Evolutionary conservation across 37 sponge, comb jelly and placozoan genomes (phyloP).

Genomic region (Corticium candelabrum): DNA sequence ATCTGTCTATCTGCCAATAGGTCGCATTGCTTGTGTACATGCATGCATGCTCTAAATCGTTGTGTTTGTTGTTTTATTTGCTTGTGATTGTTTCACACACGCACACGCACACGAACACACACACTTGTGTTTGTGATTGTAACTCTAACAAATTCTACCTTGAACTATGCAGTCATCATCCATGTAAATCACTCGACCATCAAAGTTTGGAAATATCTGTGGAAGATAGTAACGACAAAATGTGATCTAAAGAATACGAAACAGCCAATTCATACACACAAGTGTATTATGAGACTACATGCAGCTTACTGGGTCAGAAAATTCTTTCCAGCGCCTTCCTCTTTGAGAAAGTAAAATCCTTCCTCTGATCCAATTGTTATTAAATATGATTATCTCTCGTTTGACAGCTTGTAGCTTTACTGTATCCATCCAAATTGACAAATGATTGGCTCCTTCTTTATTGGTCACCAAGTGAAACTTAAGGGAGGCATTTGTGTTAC

Average conservation of each 20-base stretch:
- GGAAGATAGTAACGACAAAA: background rate
- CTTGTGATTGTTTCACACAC: too few relatives aligned
- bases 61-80: too few relatives aligned
- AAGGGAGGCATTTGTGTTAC: background rate
- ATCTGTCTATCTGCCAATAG: too few relatives aligned
- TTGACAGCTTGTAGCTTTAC: background rate
- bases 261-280: too few relatives aligned
- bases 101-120: background rate
- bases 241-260: background rate
- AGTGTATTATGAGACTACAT: too few relatives aligned
- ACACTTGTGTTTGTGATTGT: background rate
- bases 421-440: background rate
- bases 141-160: too few relatives aligned
- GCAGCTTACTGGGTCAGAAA: too few relatives aligned
- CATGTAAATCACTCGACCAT: background rate
- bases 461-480: background rate
- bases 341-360: too few relatives aligned
- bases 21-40: too few relatives aligned
- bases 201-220: background rate
- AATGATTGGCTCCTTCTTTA: background rate
- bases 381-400: background rate
- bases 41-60: too few relatives aligned
- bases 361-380: background rate
- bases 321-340: too few relatives aligned
- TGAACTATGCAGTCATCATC: background rate